Evolutionary conservation across 2,113 vertebrate genomes (phyloP).

Genomic region (Bostrychus sinensis): DNA sequence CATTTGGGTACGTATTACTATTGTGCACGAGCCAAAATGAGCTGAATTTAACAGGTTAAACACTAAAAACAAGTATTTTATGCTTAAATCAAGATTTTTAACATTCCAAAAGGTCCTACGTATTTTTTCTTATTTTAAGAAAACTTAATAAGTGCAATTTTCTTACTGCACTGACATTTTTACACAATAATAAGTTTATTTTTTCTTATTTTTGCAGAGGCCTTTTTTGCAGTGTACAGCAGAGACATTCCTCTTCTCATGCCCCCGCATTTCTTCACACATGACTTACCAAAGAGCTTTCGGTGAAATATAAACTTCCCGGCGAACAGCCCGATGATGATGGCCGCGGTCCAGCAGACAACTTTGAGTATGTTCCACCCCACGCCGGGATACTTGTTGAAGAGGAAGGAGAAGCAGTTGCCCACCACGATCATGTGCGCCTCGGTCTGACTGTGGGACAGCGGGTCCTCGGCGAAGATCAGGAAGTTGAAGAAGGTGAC

Average conservation of each 20-base stretch:
- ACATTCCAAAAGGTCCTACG: too few relatives aligned
- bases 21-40: too few relatives aligned
- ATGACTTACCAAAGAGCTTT: slow-evolving; percentile 92
- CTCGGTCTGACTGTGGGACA: slow-evolving; percentile 97
- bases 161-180: too few relatives aligned
- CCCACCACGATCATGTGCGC: slow-evolving; percentile 96
- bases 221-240: too few relatives aligned
- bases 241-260: slow-evolving; percentile 50
- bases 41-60: too few relatives aligned
- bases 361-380: slow-evolving; percentile 94
- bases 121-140: too few relatives aligned
- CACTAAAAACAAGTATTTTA: too few relatives aligned
- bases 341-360: slow-evolving; percentile 90
- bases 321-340: slow-evolving; percentile 88
- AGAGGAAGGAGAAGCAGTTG: slow-evolving; percentile 97
- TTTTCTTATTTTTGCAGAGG: too few relatives aligned
- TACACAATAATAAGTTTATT: too few relatives aligned
- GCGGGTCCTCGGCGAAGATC: slow-evolving; percentile 95
- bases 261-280: slow-evolving; percentile 39
- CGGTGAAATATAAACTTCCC: slow-evolving; percentile 97
- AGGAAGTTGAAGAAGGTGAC: slow-evolving; percentile 99
- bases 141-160: too few relatives aligned
- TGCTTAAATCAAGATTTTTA: too few relatives aligned
- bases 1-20: too few relatives aligned
- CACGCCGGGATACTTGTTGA: slow-evolving; percentile 93